Evolutionary conservation across 2,113 vertebrate genomes (phyloP).

Genomic region (Hippocampus barbouri): DNA sequence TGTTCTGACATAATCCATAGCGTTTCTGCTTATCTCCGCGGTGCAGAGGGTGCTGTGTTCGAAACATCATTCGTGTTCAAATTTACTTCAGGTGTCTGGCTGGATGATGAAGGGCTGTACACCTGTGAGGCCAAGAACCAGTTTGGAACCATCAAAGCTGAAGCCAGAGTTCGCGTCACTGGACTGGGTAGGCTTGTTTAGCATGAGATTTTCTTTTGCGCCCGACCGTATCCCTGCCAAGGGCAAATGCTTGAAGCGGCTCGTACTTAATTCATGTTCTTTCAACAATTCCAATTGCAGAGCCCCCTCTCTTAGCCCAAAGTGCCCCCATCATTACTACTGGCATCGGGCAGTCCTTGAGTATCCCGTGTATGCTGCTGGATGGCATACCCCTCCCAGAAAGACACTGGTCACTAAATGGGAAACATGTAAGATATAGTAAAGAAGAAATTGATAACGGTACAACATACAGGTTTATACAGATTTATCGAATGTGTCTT

Average conservation of each 20-base stretch:
- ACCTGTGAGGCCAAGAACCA: conserved; percentile 84
- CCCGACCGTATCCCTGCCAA: not conserved
- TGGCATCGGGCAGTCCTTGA: conserved; percentile 75
- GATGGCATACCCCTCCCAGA: conserved; percentile 80
- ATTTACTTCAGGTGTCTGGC: conserved; percentile 69
- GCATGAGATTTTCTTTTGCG: conserved; percentile 2
- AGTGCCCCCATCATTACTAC: conserved; percentile 65
- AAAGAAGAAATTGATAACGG: not conserved
- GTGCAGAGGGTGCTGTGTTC: conserved; percentile 6
- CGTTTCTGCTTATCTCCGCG: conserved; percentile 4
- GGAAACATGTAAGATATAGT: conserved; percentile 67
- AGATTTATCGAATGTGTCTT: not conserved
- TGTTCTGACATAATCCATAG: conserved; percentile 12
- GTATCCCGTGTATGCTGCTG: conserved; percentile 81
- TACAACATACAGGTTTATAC: too few relatives aligned
- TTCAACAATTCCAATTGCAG: conserved; percentile 39
- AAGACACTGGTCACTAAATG: conserved; percentile 80
- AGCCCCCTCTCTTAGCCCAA: conserved; percentile 78
- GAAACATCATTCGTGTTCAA: not conserved
- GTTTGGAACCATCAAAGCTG: conserved; percentile 77
- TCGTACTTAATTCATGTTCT: not conserved
- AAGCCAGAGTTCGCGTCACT: conserved; percentile 75
- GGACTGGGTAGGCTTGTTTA: conserved; percentile 76
- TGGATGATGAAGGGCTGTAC: conserved; percentile 80
- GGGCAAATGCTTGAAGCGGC: not conserved